Conservation (phyloP, 1,140 invertebrate genomes). For the Oedothorax gibbosus region DNA sequence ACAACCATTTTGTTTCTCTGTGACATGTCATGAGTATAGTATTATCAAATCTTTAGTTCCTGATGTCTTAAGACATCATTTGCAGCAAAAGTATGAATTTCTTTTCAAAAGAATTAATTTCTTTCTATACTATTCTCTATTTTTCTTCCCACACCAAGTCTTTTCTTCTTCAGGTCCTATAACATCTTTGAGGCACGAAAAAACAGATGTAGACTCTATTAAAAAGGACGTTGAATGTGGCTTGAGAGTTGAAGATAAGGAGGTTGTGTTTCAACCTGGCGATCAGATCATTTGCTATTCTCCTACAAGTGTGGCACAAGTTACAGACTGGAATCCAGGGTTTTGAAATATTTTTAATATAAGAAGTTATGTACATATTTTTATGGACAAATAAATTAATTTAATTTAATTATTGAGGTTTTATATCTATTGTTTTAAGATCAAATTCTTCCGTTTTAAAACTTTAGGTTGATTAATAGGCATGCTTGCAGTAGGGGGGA, state of each 20-base stretch:
- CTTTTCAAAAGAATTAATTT: conserved; percentile 16
- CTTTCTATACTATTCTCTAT: background rate
- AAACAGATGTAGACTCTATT: conserved; percentile 86
- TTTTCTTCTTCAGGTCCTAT: conserved; percentile 75
- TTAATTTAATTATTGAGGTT: too few species aligned
- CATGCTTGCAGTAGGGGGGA: too few species aligned
- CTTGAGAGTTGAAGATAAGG: conserved; percentile 77
- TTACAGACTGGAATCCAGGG: conserved; percentile 79
- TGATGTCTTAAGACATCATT: background rate
- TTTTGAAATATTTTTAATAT: conserved; percentile 43
- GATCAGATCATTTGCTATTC: conserved; percentile 85
- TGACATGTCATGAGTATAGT: too few species aligned
- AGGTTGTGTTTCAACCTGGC: conserved; percentile 77
- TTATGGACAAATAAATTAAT: too few species aligned
- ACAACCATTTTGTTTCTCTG: too few species aligned
- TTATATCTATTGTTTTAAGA: too few species aligned
- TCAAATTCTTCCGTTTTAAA: too few species aligned
- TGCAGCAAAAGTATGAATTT: background rate
- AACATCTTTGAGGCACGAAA: conserved; percentile 86
- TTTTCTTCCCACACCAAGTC: conserved; percentile 38
- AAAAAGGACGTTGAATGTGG: conserved; percentile 91
- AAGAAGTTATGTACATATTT: too few species aligned
- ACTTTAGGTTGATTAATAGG: too few species aligned
- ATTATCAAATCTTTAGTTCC: background rate
- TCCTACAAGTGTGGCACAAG: conserved; percentile 74